These are phyloP conservation scores for Campylorhamphus procurvoides DNA, from an alignment of 2,113 vertebrate genomes.

Conservation along the genomic window DNA sequence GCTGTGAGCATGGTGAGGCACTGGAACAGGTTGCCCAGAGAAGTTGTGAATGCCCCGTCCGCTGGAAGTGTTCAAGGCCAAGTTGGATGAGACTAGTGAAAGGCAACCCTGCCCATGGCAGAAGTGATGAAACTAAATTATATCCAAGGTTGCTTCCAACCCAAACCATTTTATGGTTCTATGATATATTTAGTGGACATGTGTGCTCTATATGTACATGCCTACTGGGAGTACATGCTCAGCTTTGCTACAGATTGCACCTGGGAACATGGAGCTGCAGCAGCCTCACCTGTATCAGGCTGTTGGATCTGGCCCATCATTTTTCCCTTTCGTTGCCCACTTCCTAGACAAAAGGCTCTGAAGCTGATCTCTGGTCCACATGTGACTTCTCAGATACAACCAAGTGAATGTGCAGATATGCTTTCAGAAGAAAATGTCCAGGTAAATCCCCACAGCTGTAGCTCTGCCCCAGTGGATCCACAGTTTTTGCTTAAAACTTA, in stretches of 20 bases:
- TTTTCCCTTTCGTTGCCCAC: neutral
- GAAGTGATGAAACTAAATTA: neutral
- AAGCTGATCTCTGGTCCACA: neutral
- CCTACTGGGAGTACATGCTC: neutral
- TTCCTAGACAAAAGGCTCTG: neutral
- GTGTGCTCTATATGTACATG: no score
- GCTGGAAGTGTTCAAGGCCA: neutral
- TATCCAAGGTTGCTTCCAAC: neutral
- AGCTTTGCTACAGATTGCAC: rapidly evolving
- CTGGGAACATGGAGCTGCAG: neutral
- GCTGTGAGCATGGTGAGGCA: neutral
- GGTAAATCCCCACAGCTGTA: rapidly evolving
- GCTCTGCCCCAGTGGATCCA: neutral
- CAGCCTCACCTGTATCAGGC: neutral
- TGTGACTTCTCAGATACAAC: neutral
- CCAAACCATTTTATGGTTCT: neutral
- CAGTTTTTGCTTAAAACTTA: neutral
- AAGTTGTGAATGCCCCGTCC: neutral
- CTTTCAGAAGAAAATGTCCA: neutral
- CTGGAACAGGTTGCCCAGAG: neutral
- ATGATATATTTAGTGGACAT: neutral
- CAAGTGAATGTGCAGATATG: neutral
- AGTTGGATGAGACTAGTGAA: neutral
- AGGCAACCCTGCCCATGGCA: no score
- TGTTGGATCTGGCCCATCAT: neutral